Conservation (phyloP, 2,888 invertebrate genomes). For the Serripes groenlandicus region DNA sequence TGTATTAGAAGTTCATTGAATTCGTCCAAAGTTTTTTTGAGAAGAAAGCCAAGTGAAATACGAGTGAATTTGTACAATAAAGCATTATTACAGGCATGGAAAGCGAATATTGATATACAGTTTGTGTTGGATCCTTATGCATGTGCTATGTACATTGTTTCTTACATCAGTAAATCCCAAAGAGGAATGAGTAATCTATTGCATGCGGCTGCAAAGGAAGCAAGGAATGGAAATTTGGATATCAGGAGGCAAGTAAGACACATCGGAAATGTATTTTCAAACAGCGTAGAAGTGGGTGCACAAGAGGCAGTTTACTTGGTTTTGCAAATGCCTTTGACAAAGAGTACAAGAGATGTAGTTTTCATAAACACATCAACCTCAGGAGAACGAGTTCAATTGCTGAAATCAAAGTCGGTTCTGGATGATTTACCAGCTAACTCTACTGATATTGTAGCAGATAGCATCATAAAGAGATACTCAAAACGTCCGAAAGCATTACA, state of each 20-base stretch:
- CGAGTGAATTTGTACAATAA: slow-evolving; percentile 56
- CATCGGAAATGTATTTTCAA: slow-evolving; percentile 7
- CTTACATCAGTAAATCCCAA: slow-evolving; percentile 46
- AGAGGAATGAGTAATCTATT: slow-evolving; percentile 31
- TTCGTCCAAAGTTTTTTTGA: slow-evolving; percentile 53
- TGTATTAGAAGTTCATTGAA: slow-evolving; percentile 47
- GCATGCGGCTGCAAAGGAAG: slow-evolving; percentile 3
- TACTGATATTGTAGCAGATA: slow-evolving; percentile 30
- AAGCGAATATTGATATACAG: slow-evolving; percentile 13
- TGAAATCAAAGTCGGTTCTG: slow-evolving; percentile 68
- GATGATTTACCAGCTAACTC: slow-evolving; percentile 20
- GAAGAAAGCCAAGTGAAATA: slow-evolving; percentile 46
- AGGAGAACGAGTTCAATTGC: slow-evolving; percentile 67
- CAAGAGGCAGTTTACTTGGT: slow-evolving; percentile 71
- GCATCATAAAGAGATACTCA: not conserved
- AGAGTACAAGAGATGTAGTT: slow-evolving; percentile 36
- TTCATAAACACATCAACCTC: slow-evolving; percentile 69
- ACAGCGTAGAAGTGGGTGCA: slow-evolving; percentile 61
- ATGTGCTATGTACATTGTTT: slow-evolving; percentile 39
- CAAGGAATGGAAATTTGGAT: not conserved
- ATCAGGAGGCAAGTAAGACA: not conserved
- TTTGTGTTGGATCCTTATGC: not conserved
- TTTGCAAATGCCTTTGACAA: slow-evolving; percentile 62
- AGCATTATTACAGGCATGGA: slow-evolving; percentile 1
- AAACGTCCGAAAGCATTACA: not conserved